These are phyloP conservation scores for Therioaphis trifolii DNA, from an alignment of 2,888 invertebrate species.

Conservation along the genomic window DNA sequence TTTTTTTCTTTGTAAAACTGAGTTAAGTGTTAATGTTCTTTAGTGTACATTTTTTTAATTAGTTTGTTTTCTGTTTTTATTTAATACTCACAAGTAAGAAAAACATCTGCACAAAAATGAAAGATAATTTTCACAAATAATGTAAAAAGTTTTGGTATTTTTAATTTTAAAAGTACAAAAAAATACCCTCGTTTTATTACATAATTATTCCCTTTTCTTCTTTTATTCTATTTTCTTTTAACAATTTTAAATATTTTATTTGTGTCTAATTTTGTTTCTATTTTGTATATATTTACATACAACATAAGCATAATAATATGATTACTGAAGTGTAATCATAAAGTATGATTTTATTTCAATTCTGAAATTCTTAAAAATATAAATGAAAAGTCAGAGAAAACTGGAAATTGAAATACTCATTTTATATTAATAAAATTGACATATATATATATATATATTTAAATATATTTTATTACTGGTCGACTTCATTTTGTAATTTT, in stretches of 20 bases:
- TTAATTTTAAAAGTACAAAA: conserved; percentile 28
- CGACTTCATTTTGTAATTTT: too few relatives aligned
- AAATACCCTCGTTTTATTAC: conserved; percentile 7
- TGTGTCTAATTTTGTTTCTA: neutral
- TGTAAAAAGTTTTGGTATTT: conserved; percentile 33
- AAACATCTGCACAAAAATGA: neutral
- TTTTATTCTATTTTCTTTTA: neutral
- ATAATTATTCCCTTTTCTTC: neutral
- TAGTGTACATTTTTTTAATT: neutral
- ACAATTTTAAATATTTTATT: neutral
- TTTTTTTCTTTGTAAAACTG: neutral
- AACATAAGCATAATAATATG: too few relatives aligned
- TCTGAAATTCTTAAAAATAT: too few relatives aligned
- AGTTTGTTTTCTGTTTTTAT: neutral
- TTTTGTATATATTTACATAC: too few relatives aligned
- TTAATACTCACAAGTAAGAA: conserved; percentile 16
- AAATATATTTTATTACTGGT: too few relatives aligned
- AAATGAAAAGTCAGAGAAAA: too few relatives aligned
- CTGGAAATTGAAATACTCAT: too few relatives aligned
- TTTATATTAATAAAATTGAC: too few relatives aligned
- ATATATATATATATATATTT: too few relatives aligned
- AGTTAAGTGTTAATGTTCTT: conserved; percentile 19
- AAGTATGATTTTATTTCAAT: too few relatives aligned
- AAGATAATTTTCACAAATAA: conserved; percentile 18
- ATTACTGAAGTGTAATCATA: too few relatives aligned